A percentile compares a stretch with the other conserved stretches of the same genome.
These are phyloP conservation scores for Trichopoda pennipes DNA, from an alignment of 2,888 invertebrate genomes.

Conservation along the genomic window DNA sequence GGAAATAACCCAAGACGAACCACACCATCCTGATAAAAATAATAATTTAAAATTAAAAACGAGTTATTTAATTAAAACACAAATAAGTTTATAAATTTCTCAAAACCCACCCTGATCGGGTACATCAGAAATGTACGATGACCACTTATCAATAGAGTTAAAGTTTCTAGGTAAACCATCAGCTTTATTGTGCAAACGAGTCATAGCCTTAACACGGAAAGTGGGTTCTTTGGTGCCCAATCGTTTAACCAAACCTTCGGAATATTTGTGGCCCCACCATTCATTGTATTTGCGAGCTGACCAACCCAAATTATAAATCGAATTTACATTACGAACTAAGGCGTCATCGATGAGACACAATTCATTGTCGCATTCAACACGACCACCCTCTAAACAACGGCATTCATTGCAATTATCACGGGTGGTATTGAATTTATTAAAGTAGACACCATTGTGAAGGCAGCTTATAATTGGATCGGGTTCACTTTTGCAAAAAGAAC, in stretches of 20 bases:
- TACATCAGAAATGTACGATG: constrained; percentile 85
- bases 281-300: constrained; percentile 89
- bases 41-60: background rate
- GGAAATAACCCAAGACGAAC: constrained; percentile 96
- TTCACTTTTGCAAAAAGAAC: constrained; percentile 85
- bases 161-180: constrained; percentile 85
- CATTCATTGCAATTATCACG: constrained; percentile 88
- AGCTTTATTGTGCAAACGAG: constrained; percentile 75
- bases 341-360: constrained; percentile 88
- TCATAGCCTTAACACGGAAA: constrained; percentile 79
- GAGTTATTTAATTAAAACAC: background rate
- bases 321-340: constrained; percentile 86
- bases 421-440: constrained; percentile 82
- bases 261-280: constrained; percentile 91
- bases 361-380: constrained; percentile 85
- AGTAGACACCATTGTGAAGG: constrained; percentile 82
- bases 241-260: constrained; percentile 88
- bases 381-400: constrained; percentile 82
- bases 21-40: constrained; percentile 84
- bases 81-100: background rate
- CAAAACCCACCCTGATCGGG: constrained; percentile 86
- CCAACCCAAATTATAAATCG: constrained; percentile 85
- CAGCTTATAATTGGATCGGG: constrained; percentile 79
- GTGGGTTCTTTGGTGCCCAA: constrained; percentile 84
- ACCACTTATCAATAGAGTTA: constrained; percentile 90